Evolutionary conservation across 2,113 vertebrate genomes (phyloP), one percentile per base, ranked within the genome.

Genomic region (Melanerpes aurifrons): DNA sequence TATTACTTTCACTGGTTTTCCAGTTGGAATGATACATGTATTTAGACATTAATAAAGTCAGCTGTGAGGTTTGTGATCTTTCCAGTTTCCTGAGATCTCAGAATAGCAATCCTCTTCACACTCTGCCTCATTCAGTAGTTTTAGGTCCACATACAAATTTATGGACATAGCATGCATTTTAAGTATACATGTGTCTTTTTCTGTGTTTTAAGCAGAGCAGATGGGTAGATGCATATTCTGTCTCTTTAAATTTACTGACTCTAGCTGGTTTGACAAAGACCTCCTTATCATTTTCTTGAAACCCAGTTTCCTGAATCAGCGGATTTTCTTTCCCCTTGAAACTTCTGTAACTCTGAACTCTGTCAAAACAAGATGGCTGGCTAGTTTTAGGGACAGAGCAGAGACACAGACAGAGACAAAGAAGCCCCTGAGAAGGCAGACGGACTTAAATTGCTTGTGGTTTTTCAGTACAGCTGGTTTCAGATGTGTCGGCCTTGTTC

Each of bases 301-400:
- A 97, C 35, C 21, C 67, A 62, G 92, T 73, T 94, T 97, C 98
- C 98, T 98, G 98, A 98, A 98, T 99, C 97, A 98, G 98, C 98
- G 95, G 96, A 98, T 98, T 96, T 94, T 70, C 43, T 74, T 45
- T 57, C 82, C 81, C 81, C 97, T 89, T 98, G 97, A 98, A 98
- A 98, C 97, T 98, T 98, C 97, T 98, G 97, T 98, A 98, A 98
- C 98, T 98, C 96, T 97, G 98, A 98, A 97, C 97, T 98, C 98
- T 98, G 98, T 98, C 98, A 98, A 98, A 98, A 98, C 98, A 99
- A 99, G 97, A 99, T 98, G 98, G 98, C 98, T 98, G 98, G 98
- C 96, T 97, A 73, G 32, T 96, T 97, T 97, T 97, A 96, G 98
- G 98, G 98, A 98, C 98, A 97, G 97, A 97, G 96, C 97, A 95